Evolutionary conservation across 1,140 invertebrate species (phyloP).

Genomic region (Pygmarrhopalites habei): DNA sequence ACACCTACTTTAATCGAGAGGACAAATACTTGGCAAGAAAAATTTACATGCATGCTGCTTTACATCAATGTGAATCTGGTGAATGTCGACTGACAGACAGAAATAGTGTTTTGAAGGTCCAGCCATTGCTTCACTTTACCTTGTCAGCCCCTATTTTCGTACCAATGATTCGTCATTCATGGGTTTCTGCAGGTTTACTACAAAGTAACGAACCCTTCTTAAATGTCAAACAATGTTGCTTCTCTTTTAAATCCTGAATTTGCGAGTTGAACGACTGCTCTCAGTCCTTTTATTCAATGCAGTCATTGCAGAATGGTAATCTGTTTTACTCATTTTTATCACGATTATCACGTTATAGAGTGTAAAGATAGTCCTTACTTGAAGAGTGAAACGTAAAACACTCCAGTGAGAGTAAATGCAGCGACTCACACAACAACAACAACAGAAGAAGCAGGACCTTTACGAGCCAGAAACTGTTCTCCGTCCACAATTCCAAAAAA

Average conservation of each 20-base stretch:
- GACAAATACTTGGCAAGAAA: constrained; percentile 16
- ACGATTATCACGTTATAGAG: not conserved
- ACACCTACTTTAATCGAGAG: constrained; percentile 12
- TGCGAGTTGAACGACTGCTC: not conserved
- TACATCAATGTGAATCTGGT: not conserved
- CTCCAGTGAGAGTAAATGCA: too few species aligned
- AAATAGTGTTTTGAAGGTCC: not conserved
- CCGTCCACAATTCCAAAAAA: too few species aligned
- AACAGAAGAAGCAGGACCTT: too few species aligned
- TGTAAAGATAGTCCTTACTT: constrained; percentile 3
- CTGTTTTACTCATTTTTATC: not conserved
- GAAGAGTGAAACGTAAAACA: not conserved
- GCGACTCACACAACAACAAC: too few species aligned
- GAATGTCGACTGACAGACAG: constrained; percentile 2
- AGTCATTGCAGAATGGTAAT: not conserved
- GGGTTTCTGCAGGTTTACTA: not conserved
- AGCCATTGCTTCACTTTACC: not conserved
- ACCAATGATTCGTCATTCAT: not conserved
- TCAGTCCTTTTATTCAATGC: not conserved
- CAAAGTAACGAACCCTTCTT: not conserved
- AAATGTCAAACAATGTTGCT: not conserved
- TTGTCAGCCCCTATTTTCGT: not conserved
- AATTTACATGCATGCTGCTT: not conserved
- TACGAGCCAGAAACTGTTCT: too few species aligned
- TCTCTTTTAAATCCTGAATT: not conserved